A percentile compares a stretch with the other conserved stretches of the same genome.
These are phyloP conservation scores for Rhyacophila brunnea DNA, from an alignment of 1,140 invertebrate genomes.

Conservation along the genomic window DNA sequence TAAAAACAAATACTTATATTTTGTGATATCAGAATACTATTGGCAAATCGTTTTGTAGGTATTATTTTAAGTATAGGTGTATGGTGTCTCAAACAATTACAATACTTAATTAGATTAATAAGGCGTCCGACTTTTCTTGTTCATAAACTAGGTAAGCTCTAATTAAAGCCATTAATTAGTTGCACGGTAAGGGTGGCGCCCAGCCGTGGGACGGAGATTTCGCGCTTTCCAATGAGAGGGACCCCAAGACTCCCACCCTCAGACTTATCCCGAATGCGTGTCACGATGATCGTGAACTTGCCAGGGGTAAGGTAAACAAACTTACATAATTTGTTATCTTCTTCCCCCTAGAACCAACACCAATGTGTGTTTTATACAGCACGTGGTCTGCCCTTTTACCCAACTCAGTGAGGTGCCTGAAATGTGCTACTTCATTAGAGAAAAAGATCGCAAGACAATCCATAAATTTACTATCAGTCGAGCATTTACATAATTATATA, in stretches of 20 bases:
- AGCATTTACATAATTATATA: too few relatives aligned
- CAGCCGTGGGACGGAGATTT: background rate
- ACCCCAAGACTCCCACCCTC: background rate
- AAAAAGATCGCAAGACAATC: too few relatives aligned
- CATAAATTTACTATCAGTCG: too few relatives aligned
- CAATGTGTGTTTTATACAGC: constrained; percentile 1
- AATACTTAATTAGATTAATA: constrained; percentile 34
- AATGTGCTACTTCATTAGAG: too few relatives aligned
- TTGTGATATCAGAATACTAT: too few relatives aligned
- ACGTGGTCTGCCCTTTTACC: too few relatives aligned
- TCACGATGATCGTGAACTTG: constrained; percentile 33
- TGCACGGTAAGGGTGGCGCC: constrained; percentile 16
- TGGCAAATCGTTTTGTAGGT: too few relatives aligned
- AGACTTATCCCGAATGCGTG: constrained; percentile 29
- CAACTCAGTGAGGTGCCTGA: too few relatives aligned
- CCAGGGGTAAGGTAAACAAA: constrained; percentile 31
- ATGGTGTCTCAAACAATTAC: constrained; percentile 24
- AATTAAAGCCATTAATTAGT: constrained; percentile 37
- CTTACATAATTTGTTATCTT: constrained; percentile 35
- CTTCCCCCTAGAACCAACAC: constrained; percentile 9
- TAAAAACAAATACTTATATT: too few relatives aligned
- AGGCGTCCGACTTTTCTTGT: constrained; percentile 34
- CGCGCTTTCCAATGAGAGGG: background rate
- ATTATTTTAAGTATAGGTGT: too few relatives aligned
- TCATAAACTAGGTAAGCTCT: constrained; percentile 35